Evolutionary conservation across 2,113 vertebrate genomes (phyloP).

Genomic region (Heterotilapia buettikoferi): DNA sequence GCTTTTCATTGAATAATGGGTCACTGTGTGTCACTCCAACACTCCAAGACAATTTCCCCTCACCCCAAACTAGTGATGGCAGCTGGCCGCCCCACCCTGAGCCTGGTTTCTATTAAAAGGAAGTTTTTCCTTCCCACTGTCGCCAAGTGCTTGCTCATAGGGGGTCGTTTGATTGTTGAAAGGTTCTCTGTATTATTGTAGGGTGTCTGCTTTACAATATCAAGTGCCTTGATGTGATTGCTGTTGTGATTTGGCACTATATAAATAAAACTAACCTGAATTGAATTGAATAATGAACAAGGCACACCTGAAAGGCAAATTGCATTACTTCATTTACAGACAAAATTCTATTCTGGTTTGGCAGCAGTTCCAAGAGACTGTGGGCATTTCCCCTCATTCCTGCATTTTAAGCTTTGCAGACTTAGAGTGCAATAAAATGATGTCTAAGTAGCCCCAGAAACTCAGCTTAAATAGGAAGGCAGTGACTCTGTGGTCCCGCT

Average conservation of each 20-base stretch:
- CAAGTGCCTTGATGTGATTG: neutral
- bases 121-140: neutral
- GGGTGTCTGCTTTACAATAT: neutral
- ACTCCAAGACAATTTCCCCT: neutral
- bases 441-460: neutral
- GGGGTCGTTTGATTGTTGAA: neutral
- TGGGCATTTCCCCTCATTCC: neutral
- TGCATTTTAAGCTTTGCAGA: neutral
- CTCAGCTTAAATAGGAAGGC: neutral
- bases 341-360: neutral
- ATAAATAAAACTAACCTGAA: neutral
- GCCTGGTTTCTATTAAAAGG: neutral
- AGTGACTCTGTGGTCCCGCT: neutral
- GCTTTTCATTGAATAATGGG: neutral
- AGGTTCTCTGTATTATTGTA: neutral
- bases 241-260: fast-evolving
- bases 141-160: neutral
- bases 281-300: neutral
- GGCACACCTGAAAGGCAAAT: neutral
- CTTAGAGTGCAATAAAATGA: neutral
- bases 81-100: neutral
- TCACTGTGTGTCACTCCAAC: neutral
- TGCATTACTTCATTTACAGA: neutral
- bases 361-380: neutral
- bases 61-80: neutral